A percentile compares a stretch with the other conserved stretches of the same genome.
phyloP scores from a whole-genome alignment of 2,113 vertebrate genomes.

The Ammodytes marinus region DNA sequence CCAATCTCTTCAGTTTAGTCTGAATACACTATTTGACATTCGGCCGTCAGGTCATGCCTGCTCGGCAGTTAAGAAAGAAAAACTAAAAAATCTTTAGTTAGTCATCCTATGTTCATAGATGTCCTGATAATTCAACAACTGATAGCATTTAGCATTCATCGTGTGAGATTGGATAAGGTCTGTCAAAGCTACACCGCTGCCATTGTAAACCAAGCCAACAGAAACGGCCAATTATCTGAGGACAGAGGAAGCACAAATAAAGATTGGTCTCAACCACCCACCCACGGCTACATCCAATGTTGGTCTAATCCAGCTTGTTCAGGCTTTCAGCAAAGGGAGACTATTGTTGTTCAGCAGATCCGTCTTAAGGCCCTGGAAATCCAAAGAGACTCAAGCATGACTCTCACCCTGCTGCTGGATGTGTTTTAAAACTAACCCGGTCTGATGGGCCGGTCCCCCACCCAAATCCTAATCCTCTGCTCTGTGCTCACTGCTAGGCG shows the following conservation, averaged over 20 bases:
- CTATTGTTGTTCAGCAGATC: conserved; percentile 37
- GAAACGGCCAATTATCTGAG: conserved; percentile 31
- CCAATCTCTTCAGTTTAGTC: too few species aligned
- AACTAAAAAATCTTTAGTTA: not conserved
- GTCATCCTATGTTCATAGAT: not conserved
- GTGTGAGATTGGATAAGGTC: not conserved
- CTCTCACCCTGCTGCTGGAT: conserved; percentile 17
- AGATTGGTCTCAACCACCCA: conserved; percentile 27
- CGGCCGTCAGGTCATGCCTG: too few species aligned
- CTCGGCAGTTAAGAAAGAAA: too few species aligned
- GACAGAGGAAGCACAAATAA: conserved; percentile 35
- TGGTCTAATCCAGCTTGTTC: conserved; percentile 59
- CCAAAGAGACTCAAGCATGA: not conserved
- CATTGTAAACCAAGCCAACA: conserved; percentile 6
- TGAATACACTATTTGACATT: too few species aligned
- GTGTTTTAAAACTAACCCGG: conserved; percentile 36
- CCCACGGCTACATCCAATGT: conserved; percentile 42
- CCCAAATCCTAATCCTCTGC: conserved; percentile 59
- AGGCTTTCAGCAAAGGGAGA: conserved; percentile 25
- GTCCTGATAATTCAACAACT: not conserved
- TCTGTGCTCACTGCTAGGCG: conserved; percentile 53
- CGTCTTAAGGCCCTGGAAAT: conserved; percentile 29
- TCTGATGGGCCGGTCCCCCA: conserved; percentile 7
- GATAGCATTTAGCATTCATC: not conserved
- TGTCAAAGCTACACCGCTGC: conserved; percentile 9